Percentiles rank a stretch among this genome's conserved stretches.
Conservation (phyloP, 2,888 invertebrate species). For the Agriopis aurantiaria region DNA sequence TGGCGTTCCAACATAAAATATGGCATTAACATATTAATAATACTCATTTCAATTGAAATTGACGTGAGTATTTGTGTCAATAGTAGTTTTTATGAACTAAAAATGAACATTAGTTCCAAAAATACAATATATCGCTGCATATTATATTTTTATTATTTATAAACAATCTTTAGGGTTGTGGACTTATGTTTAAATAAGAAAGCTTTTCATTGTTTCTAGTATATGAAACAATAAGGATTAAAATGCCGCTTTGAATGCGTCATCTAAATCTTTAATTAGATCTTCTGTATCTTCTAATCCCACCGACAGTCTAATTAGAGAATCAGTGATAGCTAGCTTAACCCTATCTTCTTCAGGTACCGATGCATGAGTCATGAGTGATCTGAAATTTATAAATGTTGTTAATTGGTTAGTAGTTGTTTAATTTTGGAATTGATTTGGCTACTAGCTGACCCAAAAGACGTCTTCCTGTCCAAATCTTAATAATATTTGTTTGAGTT, state of each 20-base stretch:
- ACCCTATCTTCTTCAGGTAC: conserved; percentile 91
- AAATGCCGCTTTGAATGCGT: conserved; percentile 89
- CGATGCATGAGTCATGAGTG: conserved; percentile 98
- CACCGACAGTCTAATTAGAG: conserved; percentile 94
- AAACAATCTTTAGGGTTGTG: not conserved
- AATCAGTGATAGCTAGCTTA: conserved; percentile 93
- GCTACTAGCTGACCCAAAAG: too few relatives aligned
- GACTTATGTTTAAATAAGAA: not conserved
- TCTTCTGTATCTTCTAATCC: conserved; percentile 96
- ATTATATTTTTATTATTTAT: too few relatives aligned
- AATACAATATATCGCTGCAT: not conserved
- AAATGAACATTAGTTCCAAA: not conserved
- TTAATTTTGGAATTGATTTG: too few relatives aligned
- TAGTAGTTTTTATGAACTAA: not conserved
- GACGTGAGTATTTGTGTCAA: too few relatives aligned
- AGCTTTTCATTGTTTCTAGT: too few relatives aligned
- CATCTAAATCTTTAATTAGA: conserved; percentile 93
- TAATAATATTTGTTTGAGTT: too few relatives aligned
- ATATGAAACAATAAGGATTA: conserved; percentile 34
- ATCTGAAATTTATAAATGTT: conserved; percentile 79
- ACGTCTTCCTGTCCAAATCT: too few relatives aligned
- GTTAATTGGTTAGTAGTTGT: not conserved
- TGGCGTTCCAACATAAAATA: not conserved
- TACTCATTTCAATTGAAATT: too few relatives aligned
- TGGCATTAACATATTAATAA: not conserved